Evolutionary conservation across 1,140 invertebrate species (phyloP).

Genomic region (Pissodes strobi): DNA sequence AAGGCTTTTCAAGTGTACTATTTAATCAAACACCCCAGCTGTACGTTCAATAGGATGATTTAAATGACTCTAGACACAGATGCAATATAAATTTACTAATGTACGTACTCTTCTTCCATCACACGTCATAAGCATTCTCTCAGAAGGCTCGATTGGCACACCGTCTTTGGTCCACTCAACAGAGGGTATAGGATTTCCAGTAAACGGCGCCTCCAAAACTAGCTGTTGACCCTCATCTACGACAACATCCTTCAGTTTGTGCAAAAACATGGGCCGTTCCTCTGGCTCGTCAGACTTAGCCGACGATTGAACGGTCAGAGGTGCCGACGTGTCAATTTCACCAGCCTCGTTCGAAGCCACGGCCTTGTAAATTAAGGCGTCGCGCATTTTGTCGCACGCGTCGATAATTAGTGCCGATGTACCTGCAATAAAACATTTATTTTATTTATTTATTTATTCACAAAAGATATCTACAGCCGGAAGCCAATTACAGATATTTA

Average conservation of each 20-base stretch:
- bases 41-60: too few relatives aligned
- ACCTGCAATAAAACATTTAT: background rate
- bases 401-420: constrained; percentile 68
- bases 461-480: too few relatives aligned
- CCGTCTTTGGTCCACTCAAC: constrained; percentile 84
- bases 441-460: too few relatives aligned
- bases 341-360: constrained; percentile 77
- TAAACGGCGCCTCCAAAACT: constrained; percentile 68
- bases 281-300: constrained; percentile 64
- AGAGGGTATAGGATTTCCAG: constrained; percentile 86
- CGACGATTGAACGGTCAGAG: constrained; percentile 64
- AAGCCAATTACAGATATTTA: too few relatives aligned
- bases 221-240: constrained; percentile 79
- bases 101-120: constrained; percentile 74
- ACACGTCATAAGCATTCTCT: constrained; percentile 72
- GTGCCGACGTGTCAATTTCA: constrained; percentile 68
- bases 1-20: too few relatives aligned
- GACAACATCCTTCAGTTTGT: constrained; percentile 71
- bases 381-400: constrained; percentile 61
- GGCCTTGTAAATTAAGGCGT: constrained; percentile 78
- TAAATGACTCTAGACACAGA: background rate
- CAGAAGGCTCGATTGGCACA: constrained; percentile 64
- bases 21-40: too few relatives aligned
- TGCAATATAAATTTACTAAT: background rate
- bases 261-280: constrained; percentile 75